Conservation (phyloP, 2,113 vertebrate species). For the Phainopepla nitens region DNA sequence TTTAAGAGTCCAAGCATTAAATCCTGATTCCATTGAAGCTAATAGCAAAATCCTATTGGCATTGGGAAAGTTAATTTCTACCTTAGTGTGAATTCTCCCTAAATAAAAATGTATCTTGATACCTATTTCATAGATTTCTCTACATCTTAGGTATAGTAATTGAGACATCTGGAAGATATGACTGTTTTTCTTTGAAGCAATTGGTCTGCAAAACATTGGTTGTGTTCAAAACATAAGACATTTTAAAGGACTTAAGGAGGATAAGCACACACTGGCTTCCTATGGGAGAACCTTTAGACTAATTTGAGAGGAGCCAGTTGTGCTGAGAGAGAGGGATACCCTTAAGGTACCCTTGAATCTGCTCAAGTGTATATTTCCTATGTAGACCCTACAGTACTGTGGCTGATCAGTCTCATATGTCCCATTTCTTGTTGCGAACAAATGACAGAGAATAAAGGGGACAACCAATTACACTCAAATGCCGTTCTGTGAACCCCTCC, state of each 20-base stretch:
- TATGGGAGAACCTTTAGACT: not conserved
- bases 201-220: not conserved
- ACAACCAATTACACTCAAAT: not conserved
- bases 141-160: not conserved
- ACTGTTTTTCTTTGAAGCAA: not conserved
- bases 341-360: not conserved
- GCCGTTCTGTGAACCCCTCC: not conserved
- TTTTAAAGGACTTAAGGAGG: not conserved
- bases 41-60: not conserved
- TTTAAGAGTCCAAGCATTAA: not conserved
- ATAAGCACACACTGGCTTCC: not conserved
- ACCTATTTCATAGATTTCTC: not conserved
- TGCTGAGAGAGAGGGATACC: not conserved
- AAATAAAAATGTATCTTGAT: not conserved
- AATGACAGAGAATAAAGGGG: not conserved
- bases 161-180: not conserved
- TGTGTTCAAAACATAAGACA: not conserved
- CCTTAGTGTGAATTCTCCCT: not conserved
- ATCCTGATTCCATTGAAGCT: not conserved
- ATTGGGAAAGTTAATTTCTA: not conserved
- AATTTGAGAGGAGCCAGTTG: not conserved
- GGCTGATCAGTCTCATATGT: not conserved
- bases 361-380: not conserved
- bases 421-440: not conserved
- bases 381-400: not conserved